Percentiles rank a stretch among this genome's conserved stretches.
Conservation (phyloP, 2,113 vertebrate species). For the Sphaerodactylus townsendi region DNA sequence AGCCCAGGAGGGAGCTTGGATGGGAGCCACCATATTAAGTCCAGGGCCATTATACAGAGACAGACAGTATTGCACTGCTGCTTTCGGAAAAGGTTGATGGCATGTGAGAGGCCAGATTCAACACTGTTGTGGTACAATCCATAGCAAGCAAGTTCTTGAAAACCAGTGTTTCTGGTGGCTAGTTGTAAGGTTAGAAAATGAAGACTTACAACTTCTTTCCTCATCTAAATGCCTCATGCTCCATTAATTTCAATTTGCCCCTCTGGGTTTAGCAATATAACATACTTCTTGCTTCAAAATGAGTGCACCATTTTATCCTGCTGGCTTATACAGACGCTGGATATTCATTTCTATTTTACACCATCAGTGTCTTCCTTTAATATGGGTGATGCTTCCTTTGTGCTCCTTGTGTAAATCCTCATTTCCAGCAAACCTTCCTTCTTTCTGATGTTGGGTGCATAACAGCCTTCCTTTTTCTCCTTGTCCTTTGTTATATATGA, state of each 20-base stretch:
- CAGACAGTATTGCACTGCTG: too few relatives aligned
- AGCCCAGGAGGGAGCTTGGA: too few relatives aligned
- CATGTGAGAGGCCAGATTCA: not conserved
- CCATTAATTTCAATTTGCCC: not conserved
- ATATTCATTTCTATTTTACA: constrained; percentile 1
- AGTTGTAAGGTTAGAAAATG: not conserved
- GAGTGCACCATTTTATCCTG: not conserved
- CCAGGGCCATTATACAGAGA: too few relatives aligned
- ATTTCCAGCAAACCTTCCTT: not conserved
- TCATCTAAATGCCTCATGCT: not conserved
- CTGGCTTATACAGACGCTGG: not conserved
- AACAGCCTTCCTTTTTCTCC: constrained; percentile 10
- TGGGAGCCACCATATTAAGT: too few relatives aligned
- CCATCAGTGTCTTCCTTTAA: not conserved
- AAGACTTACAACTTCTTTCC: not conserved
- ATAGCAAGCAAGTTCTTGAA: not conserved
- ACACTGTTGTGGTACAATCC: not conserved
- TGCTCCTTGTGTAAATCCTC: not conserved
- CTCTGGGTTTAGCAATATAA: not conserved
- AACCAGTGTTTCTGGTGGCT: not conserved
- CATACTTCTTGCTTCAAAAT: not conserved
- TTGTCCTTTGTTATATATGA: constrained; percentile 40
- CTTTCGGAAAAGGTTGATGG: not conserved
- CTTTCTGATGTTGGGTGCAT: not conserved
- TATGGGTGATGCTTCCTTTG: not conserved